Conservation (phyloP, 2,797 vertebrate genomes). For the Leuciscus waleckii region DNA sequence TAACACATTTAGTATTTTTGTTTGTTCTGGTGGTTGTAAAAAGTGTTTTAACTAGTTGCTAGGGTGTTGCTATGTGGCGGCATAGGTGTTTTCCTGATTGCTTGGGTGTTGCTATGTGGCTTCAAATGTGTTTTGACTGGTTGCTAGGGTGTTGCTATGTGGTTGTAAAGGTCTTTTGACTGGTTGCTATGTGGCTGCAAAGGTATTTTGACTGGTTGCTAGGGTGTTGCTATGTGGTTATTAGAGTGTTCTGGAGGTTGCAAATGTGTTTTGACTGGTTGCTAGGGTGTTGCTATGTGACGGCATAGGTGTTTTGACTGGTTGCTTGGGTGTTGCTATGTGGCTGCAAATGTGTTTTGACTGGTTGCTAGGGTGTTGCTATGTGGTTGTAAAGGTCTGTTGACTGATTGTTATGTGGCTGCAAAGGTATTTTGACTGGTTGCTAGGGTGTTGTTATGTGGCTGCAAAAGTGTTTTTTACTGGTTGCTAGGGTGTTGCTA, state of each 20-base stretch:
- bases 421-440: fast-evolving
- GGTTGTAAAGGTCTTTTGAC: fast-evolving
- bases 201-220: neutral
- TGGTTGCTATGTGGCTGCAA: fast-evolving
- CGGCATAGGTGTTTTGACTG: neutral
- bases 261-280: neutral
- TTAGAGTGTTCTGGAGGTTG: neutral
- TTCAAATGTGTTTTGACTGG: neutral
- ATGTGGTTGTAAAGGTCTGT: neutral
- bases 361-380: neutral
- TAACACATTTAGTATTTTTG: too few relatives aligned
- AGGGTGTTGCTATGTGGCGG: too few relatives aligned
- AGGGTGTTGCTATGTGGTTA: neutral
- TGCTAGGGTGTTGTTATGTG: neutral
- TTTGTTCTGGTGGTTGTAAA: too few relatives aligned
- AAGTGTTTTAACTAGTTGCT: neutral
- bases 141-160: neutral
- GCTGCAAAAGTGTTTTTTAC: neutral
- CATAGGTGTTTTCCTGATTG: neutral
- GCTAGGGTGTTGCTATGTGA: neutral
- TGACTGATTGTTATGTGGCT: neutral
- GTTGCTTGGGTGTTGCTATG: too few relatives aligned
- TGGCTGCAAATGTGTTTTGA: neutral
- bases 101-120: neutral
- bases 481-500: neutral